A percentile compares a stretch with the other conserved stretches of the same genome.
These are phyloP conservation scores for Bellardia pandia DNA, from an alignment of 2,888 invertebrate species.

Conservation along the genomic window DNA sequence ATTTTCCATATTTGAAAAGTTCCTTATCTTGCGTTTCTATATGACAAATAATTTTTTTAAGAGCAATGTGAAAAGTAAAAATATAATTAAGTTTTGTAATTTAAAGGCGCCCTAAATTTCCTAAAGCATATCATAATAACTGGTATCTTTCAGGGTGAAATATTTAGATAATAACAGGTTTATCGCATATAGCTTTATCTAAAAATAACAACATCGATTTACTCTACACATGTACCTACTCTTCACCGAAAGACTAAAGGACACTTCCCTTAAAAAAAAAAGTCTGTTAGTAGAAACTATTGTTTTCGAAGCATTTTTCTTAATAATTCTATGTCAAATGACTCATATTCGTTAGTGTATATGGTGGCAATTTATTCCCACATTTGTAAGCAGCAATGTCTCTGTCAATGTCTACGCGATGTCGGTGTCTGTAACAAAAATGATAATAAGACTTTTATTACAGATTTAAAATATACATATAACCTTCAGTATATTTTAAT, in stretches of 20 bases:
- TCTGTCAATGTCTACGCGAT: conserved; percentile 47
- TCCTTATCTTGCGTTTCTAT: conserved; percentile 6
- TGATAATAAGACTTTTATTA: conserved; percentile 50
- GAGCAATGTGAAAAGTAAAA: conserved; percentile 1
- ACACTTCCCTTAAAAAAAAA: too few relatives aligned
- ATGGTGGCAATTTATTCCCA: not conserved
- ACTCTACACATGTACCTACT: too few relatives aligned
- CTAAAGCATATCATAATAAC: not conserved
- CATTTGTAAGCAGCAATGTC: conserved; percentile 13
- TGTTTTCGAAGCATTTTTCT: not conserved
- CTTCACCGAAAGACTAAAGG: too few relatives aligned
- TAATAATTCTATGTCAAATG: conserved; percentile 24
- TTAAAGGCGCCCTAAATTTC: not conserved
- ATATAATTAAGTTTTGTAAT: too few relatives aligned
- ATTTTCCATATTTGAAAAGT: conserved; percentile 26
- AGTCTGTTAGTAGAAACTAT: too few relatives aligned
- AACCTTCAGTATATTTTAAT: conserved; percentile 56
- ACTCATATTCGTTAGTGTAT: conserved; percentile 11
- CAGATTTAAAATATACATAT: conserved; percentile 27
- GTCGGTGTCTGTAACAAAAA: conserved; percentile 33
- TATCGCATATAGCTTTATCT: too few relatives aligned
- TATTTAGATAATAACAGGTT: too few relatives aligned
- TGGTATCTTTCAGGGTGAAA: too few relatives aligned
- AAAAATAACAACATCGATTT: too few relatives aligned
- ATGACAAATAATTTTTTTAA: conserved; percentile 13